Percentiles rank a stretch among this genome's conserved stretches.
Evolutionary conservation across 2,113 vertebrate genomes (phyloP).

Genomic region (Struthidea cinerea): DNA sequence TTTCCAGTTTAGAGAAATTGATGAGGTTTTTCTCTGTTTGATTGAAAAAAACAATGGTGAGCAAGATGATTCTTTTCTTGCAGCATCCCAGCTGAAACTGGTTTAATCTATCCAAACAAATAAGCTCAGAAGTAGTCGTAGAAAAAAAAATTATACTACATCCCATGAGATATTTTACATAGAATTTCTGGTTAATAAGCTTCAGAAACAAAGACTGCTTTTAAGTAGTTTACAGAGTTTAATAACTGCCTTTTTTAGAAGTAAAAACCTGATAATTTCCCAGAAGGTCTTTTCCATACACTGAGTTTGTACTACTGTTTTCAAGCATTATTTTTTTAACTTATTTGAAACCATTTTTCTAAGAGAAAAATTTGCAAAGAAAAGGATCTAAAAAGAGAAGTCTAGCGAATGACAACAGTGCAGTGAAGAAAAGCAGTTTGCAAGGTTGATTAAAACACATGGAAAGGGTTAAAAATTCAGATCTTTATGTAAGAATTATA

Average conservation of each 20-base stretch:
- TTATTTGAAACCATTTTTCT: neutral
- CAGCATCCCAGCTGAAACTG: neutral
- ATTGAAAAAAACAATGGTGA: neutral
- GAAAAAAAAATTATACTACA: neutral
- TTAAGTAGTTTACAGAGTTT: neutral
- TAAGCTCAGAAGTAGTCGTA: neutral
- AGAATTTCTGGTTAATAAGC: neutral
- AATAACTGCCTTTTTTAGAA: neutral
- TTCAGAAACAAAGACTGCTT: neutral
- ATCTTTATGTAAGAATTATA: conserved; percentile 71
- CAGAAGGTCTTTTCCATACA: neutral
- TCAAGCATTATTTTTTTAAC: neutral
- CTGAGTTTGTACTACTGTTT: neutral
- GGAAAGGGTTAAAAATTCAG: conserved; percentile 83
- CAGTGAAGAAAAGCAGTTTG: neutral
- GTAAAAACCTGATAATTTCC: neutral
- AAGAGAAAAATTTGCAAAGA: neutral
- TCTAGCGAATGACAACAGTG: neutral
- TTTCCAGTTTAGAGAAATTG: neutral
- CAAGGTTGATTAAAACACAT: neutral
- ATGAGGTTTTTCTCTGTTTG: neutral
- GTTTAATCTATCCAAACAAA: neutral
- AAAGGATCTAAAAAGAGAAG: neutral
- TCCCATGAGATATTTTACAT: neutral
- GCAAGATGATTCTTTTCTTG: neutral